Base-by-base conservation (phyloP, 2,797 vertebrate species). In the Hirundo rustica region DNA sequence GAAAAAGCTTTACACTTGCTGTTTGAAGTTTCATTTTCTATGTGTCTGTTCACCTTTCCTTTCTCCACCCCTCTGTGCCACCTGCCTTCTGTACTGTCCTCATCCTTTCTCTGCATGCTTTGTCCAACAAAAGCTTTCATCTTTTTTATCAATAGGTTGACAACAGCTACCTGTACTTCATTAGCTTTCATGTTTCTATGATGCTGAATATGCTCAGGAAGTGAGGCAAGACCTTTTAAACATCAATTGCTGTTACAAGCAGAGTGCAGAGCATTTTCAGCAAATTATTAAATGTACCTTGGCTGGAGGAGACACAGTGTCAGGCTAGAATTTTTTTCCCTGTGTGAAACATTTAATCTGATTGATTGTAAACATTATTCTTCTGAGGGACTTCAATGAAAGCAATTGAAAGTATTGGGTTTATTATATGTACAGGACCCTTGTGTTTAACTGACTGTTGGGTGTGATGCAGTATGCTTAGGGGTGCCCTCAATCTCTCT, bases 121-220 rank as follows among this genome's bases (percentile, higher is more conserved):
- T 96, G 38, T 84, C 53, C 89, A 79, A 79, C 18, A 45, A 73
- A 81, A 82, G 19, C 60, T 75, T 94, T 90, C 67, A 85, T 94
- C 55, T 90, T 86, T 84, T 93, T 71, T 53, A 68, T 88, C 64
- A 74, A 14, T 76, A 61, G 74, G 5, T 91, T 92, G 51, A 80
- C 71, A 82, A 87, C 67, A 94, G 80, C 74, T 86, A 47, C 58
- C 25, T 57, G 29, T 73, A 42, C 64, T 87, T 95, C 38, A 44
- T 51, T 76, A 57, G 16, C 74, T 94, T 94, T 96, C 68, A 42
- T 92, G 58, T 90, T 92, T 64, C 67, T 76, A 0, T 84, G 70
- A 42, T 51, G 54, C 40, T 84, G 45, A 79, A 84, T 88, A 51
- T 47, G 36, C 19, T 84, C 64, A 94, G 85, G 38, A 78, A 73